These are phyloP conservation scores for Drosophila mercatorum DNA, from an alignment of 2,888 invertebrate species.

Conservation along the genomic window DNA sequence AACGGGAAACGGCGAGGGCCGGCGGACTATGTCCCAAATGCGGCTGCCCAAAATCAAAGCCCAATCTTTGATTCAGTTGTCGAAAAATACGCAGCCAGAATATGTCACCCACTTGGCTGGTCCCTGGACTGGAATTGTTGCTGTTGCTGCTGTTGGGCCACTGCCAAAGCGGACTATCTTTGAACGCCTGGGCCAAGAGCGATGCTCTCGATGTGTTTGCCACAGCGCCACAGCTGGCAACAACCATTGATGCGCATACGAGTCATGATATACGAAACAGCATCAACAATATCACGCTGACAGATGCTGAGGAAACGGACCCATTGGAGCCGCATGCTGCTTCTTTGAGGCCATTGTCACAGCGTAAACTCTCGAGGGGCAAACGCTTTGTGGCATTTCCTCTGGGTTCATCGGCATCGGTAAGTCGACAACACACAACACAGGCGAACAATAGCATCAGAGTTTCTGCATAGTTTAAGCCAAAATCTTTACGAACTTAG, in stretches of 20 bases:
- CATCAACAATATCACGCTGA: constrained; percentile 65
- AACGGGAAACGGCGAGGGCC: constrained; percentile 20
- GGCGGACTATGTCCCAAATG: neutral
- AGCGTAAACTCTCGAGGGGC: constrained; percentile 73
- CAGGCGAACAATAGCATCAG: constrained; percentile 10
- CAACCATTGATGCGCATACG: constrained; percentile 26
- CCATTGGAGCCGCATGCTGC: constrained; percentile 57
- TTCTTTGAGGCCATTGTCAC: constrained; percentile 50
- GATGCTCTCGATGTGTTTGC: constrained; percentile 49
- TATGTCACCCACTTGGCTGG: constrained; percentile 56
- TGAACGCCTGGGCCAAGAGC: constrained; percentile 30
- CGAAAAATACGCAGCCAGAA: constrained; percentile 38
- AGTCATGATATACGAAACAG: constrained; percentile 18
- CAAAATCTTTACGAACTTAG: constrained; percentile 56
- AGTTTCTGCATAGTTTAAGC: constrained; percentile 36
- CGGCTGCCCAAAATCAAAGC: constrained; percentile 9
- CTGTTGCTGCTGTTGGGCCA: constrained; percentile 32
- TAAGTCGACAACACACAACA: constrained; percentile 72
- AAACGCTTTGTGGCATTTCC: constrained; percentile 86
- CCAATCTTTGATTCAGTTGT: constrained; percentile 58
- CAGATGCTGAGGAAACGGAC: constrained; percentile 36
- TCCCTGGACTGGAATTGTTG: constrained; percentile 5
- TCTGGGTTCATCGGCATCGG: constrained; percentile 86
- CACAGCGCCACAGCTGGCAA: constrained; percentile 30
- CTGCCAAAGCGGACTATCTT: constrained; percentile 28